These are phyloP conservation scores for Lepidochitona cinerea DNA, from an alignment of 2,888 invertebrate species.

Conservation along the genomic window DNA sequence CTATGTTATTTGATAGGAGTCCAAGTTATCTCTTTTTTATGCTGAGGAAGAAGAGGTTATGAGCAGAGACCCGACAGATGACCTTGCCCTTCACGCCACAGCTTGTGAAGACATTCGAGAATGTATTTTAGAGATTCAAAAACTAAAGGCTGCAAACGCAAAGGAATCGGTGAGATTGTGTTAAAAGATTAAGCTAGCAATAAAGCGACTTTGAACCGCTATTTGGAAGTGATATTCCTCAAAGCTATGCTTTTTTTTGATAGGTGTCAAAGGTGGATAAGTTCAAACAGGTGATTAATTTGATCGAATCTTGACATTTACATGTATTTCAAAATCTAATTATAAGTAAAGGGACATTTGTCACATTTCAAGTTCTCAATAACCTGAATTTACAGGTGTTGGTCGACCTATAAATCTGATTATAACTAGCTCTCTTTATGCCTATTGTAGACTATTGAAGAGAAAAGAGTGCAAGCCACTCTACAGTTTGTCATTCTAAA, in stretches of 20 bases:
- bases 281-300: too few relatives aligned
- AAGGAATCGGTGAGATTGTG: constrained; percentile 28
- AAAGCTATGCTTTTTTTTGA: too few relatives aligned
- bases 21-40: constrained; percentile 42
- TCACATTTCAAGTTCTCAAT: too few relatives aligned
- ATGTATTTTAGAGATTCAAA: constrained; percentile 78
- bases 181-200: too few relatives aligned
- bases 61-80: constrained; percentile 78
- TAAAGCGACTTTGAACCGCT: too few relatives aligned
- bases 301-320: too few relatives aligned
- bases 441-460: constrained; percentile 72
- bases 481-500: constrained; percentile 86
- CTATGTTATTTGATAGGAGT: too few relatives aligned
- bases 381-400: too few relatives aligned
- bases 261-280: too few relatives aligned
- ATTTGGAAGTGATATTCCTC: too few relatives aligned
- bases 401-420: not conserved
- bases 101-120: constrained; percentile 81
- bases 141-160: constrained; percentile 34
- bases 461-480: constrained; percentile 81
- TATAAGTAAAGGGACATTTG: too few relatives aligned
- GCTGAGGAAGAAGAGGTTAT: constrained; percentile 82
- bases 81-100: constrained; percentile 79
- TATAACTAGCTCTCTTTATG: not conserved
- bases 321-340: too few relatives aligned